Conservation (phyloP, 2,888 invertebrate genomes). For the Torymus auratus region DNA sequence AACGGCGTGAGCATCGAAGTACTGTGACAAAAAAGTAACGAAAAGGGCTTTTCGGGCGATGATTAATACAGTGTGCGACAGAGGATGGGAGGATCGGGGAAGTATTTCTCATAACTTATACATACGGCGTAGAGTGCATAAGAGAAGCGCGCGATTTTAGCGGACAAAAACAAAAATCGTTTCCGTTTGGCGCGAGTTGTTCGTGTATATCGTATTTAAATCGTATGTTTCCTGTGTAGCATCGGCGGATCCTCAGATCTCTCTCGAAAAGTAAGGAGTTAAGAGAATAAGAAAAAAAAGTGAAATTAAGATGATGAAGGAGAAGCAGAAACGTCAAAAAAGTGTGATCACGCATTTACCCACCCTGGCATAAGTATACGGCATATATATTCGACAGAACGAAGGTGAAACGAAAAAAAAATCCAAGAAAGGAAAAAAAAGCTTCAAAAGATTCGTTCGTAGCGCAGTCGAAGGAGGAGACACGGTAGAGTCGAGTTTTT, state of each 20-base stretch:
- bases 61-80: constrained; percentile 12
- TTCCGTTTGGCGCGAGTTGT: constrained; percentile 46
- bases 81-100: constrained; percentile 24
- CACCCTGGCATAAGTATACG: constrained; percentile 74
- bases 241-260: constrained; percentile 39
- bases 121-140: constrained; percentile 32
- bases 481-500: constrained; percentile 25
- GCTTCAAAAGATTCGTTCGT: constrained; percentile 66
- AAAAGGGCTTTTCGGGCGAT: constrained; percentile 12
- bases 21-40: constrained; percentile 36
- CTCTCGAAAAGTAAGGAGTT: constrained; percentile 50
- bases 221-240: constrained; percentile 47
- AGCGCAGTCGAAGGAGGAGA: constrained; percentile 64
- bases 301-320: too few relatives aligned
- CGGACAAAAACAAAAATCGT: constrained; percentile 38
- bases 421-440: constrained; percentile 61
- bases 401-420: neutral
- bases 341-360: constrained; percentile 71
- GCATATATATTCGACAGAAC: constrained; percentile 63
- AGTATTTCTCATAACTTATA: constrained; percentile 49
- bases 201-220: constrained; percentile 47
- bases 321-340: constrained; percentile 65
- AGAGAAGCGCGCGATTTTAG: constrained; percentile 43
- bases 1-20: constrained; percentile 52
- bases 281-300: neutral